Conservation (phyloP, 2,888 invertebrate species). For the Himalopsyche kuldschensis region DNA sequence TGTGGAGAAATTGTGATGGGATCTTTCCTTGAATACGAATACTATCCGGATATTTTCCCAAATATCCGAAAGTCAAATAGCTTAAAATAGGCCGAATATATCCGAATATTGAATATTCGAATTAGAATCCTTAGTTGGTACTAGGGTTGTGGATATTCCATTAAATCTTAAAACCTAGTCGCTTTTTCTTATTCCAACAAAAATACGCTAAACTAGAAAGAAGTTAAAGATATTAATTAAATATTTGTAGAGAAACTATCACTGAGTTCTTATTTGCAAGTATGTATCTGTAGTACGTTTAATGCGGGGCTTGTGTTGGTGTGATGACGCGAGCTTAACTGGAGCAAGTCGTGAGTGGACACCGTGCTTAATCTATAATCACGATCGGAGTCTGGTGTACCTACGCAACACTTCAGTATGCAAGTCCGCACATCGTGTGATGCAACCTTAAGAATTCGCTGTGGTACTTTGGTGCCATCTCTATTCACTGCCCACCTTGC, state of each 20-base stretch:
- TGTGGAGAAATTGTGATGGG: no score
- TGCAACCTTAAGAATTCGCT: background rate
- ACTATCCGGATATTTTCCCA: no score
- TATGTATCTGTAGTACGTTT: background rate
- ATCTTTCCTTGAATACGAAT: no score
- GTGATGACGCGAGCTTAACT: background rate
- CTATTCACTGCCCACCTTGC: background rate
- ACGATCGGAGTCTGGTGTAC: background rate
- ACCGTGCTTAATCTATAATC: conserved; percentile 1
- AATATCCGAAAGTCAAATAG: no score
- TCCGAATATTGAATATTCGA: no score
- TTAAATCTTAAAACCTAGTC: no score
- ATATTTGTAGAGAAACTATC: background rate
- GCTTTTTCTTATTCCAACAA: no score
- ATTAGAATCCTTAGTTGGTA: no score
- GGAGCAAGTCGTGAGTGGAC: background rate
- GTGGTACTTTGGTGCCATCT: background rate
- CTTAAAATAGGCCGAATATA: no score
- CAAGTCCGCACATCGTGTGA: background rate
- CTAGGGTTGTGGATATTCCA: no score
- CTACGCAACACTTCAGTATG: background rate
- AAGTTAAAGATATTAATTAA: no score
- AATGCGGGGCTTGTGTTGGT: background rate
- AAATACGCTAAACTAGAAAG: no score
- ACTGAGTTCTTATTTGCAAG: background rate